Base-by-base conservation (phyloP, 2,797 vertebrate genomes). In the Gymnoscopelus braueri region DNA sequence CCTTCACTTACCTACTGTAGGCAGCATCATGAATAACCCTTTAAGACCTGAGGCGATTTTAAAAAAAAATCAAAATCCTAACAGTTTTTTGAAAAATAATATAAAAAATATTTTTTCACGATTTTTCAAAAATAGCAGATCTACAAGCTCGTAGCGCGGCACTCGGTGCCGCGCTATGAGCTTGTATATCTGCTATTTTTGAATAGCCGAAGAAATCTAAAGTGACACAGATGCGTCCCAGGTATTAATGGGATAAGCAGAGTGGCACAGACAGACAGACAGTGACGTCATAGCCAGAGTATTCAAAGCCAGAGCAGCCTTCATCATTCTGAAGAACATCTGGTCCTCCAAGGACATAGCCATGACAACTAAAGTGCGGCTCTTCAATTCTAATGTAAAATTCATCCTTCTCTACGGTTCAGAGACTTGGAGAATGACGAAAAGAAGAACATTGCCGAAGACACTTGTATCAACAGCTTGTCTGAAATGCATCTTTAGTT, bases 291-390 rank as follows among this genome's bases (percentile, higher is more conserved):
- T 14, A 24, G 65, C 54, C 12, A 58, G 95, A 88, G 80, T 93
- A 93, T 10, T 94, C 94, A 66, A 69, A 24, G 57, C 67, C 26
- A 55, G 52, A 4, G 58, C 52, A 7, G 49, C 24, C 10, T 60
- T 62, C 19, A 19, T 19, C 19, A 19, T 19, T 19, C 19, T 19
- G 19, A 19, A 19, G 19, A 19, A 19, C 19, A 39, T 63, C 67
- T 53, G 67, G 52, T 9, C n/a, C 7, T 59, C 47, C 48, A 53
- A 3, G 26, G 47, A 66, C 13, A n/a, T 48, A 11, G 10, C 19
- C 8, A 9, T 39, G 6, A 23, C 13, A 8, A 66, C 39, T 3
- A 57, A 66, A 23, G 23, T 66, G 24, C 26, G 35, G n/a, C 26
- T 56, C 7, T 66, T 66, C 13, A 66, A 47, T 15, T 2, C 52